Percentiles rank a stretch among this genome's conserved stretches.
phyloP scores from a whole-genome alignment of 2,888 invertebrate species.

The Dryobotodes eremita region DNA sequence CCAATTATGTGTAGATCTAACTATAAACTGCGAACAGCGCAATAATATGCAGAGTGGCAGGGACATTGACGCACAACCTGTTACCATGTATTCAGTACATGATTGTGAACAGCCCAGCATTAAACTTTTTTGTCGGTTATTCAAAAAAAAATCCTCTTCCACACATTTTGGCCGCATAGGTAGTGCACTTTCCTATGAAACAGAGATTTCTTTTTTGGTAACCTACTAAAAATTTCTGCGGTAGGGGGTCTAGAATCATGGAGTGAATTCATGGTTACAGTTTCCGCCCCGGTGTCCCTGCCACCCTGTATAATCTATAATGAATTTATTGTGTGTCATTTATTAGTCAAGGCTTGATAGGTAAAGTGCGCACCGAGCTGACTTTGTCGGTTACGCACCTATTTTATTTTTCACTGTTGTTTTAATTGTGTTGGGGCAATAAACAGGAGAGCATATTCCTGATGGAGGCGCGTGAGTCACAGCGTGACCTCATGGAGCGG shows the following conservation, averaged over 20 bases:
- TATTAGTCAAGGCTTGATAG: not conserved
- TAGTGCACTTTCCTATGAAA: too few species aligned
- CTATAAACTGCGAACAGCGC: not conserved
- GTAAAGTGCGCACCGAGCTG: not conserved
- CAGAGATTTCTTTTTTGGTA: too few species aligned
- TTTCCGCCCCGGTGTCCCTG: too few species aligned
- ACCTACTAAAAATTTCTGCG: too few species aligned
- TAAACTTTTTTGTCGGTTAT: too few species aligned
- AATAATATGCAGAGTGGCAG: not conserved
- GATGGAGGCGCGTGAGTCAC: constrained; percentile 94
- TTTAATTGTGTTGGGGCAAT: constrained; percentile 52
- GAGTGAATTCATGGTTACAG: too few species aligned
- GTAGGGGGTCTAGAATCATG: too few species aligned
- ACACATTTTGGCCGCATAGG: too few species aligned
- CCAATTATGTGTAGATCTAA: not conserved
- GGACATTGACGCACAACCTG: too few species aligned
- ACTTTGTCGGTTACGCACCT: not conserved
- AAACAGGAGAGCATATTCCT: constrained; percentile 95
- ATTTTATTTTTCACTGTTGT: not conserved
- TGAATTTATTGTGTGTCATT: not conserved
- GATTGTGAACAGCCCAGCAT: too few species aligned
- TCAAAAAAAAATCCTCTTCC: too few species aligned
- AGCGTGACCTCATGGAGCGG: constrained; percentile 91
- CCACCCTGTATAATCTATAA: not conserved
- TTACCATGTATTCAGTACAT: too few species aligned